Base-by-base conservation (phyloP, 2,888 invertebrate species). In the Agrotis segetum region DNA sequence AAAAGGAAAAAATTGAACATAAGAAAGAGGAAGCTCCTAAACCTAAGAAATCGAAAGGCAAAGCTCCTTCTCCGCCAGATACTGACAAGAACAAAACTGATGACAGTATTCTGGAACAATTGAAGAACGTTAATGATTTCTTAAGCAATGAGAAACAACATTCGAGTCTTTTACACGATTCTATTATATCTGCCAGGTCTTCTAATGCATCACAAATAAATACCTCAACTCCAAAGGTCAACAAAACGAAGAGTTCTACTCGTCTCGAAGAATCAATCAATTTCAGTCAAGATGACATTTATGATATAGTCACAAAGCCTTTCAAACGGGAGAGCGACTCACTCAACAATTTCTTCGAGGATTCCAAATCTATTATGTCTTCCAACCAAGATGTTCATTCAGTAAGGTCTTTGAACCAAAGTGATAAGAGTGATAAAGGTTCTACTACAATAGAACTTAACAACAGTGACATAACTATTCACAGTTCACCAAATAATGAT, bases 51-150 rank as follows among this genome's bases (percentile, higher is more conserved):
- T 96, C 96, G 56, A 98, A 98, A 91, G 97, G 98, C 0, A 98
- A 98, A 93, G 98, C 98, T 2, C 98, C 98, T 0, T 97, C 97
- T 0, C 98, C 97, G 1, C 98, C 98, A n/a, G 96, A 96, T 63
- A 75, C 83, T 1, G 96, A 96, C 34, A 96, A 92, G 78, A 96
- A 96, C 77, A 96, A 95, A 90, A 96, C 94, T 16, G 95, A 96
- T 76, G 96, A 96, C 70, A 96, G 95, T 74, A 96, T 95, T 61
- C 84, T 96, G 56, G 96, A 96, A 84, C 95, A 95, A 81, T 77
- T 96, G 68, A 92, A 92, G 52, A 92, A 93, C 65, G 90, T 95
- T 0, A 92, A 91, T 14, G 95, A 95, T 80, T 96, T 96, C 72
- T 88, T 96, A 74, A 93, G 89, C 59, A 95, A 89, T 75, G 96